phyloP scores from a whole-genome alignment of 2,888 invertebrate species.

The Chrysolina haemoptera region DNA sequence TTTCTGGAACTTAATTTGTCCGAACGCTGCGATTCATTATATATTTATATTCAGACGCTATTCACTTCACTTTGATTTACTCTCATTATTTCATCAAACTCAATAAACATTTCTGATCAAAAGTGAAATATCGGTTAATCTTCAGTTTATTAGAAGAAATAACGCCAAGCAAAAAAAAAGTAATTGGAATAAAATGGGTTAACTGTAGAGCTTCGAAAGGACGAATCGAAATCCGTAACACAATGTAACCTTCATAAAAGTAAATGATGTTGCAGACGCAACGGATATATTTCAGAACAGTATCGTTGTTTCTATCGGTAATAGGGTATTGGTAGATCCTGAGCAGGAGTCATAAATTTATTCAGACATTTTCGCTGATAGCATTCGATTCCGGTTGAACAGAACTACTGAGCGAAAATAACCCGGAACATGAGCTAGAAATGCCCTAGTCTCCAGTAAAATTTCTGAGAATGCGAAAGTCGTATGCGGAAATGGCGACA shows the following conservation, averaged over 20 bases:
- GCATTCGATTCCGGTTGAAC: slow-evolving; percentile 3
- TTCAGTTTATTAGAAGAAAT: slow-evolving; percentile 22
- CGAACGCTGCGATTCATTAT: too few species aligned
- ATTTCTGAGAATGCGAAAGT: background rate
- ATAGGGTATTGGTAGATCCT: slow-evolving; percentile 13
- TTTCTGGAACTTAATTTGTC: too few species aligned
- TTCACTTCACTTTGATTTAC: too few species aligned
- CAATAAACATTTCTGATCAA: slow-evolving; percentile 14
- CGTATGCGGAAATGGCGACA: too few species aligned
- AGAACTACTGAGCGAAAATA: background rate
- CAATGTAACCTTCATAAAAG: slow-evolving; percentile 34
- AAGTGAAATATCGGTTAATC: slow-evolving; percentile 15
- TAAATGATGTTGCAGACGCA: slow-evolving; percentile 32
- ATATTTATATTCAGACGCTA: too few species aligned
- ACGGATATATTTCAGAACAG: slow-evolving; percentile 8
- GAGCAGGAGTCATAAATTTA: slow-evolving; percentile 9
- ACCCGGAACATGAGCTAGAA: background rate
- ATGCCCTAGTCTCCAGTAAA: background rate
- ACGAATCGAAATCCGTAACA: slow-evolving; percentile 29
- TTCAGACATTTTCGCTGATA: slow-evolving; percentile 15
- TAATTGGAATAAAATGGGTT: slow-evolving; percentile 11
- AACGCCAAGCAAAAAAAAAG: background rate
- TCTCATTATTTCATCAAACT: background rate
- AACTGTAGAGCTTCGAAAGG: background rate
- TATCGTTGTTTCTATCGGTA: slow-evolving; percentile 23